These are phyloP conservation scores for Caenorhabditis panamensis DNA, from an alignment of 2,888 invertebrate genomes.

Conservation along the genomic window DNA sequence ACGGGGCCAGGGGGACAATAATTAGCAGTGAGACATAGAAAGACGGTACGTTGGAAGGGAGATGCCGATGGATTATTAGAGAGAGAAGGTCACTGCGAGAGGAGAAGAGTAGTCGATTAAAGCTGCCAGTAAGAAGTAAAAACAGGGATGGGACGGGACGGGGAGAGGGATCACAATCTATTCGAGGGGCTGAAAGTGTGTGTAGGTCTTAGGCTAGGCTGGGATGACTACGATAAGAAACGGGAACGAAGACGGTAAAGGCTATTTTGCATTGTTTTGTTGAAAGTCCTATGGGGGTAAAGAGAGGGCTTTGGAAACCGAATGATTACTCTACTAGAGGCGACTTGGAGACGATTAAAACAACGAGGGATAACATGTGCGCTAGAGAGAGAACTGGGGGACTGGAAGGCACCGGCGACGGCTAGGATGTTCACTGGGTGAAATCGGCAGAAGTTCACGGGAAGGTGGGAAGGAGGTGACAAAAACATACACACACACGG, in stretches of 20 bases:
- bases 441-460: constrained; percentile 12
- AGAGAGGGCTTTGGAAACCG: constrained; percentile 34
- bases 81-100: constrained; percentile 25
- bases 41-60: constrained; percentile 38
- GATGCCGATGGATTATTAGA: constrained; percentile 50
- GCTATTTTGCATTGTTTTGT: constrained; percentile 58
- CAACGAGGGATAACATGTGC: constrained; percentile 44
- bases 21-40: constrained; percentile 34
- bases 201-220: constrained; percentile 28
- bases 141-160: background rate
- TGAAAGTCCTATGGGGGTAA: constrained; percentile 60
- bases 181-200: constrained; percentile 51
- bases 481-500: constrained; percentile 39
- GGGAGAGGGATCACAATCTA: constrained; percentile 49
- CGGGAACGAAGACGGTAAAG: constrained; percentile 42
- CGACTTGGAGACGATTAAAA: constrained; percentile 34
- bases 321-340: constrained; percentile 31
- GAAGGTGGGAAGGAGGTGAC: background rate
- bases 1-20: constrained; percentile 15
- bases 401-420: background rate
- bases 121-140: constrained; percentile 47
- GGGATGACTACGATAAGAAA: background rate
- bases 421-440: constrained; percentile 48
- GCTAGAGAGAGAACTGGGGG: background rate
- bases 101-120: too few species aligned